Evolutionary conservation across 2,797 vertebrate genomes (phyloP).

Genomic region (Hirundo rustica): DNA sequence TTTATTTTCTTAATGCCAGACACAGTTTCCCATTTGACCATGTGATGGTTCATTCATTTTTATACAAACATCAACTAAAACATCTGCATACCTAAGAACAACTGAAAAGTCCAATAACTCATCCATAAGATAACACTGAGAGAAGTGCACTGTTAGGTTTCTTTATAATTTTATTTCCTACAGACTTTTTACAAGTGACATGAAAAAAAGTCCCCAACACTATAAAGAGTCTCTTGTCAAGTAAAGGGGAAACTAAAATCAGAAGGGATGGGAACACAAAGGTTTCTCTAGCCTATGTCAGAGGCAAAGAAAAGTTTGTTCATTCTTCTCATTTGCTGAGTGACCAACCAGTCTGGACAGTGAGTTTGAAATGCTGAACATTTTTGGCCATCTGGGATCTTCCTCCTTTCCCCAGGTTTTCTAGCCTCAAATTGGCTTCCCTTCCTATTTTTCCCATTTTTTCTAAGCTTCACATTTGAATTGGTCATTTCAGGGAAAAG

Average conservation of each 20-base stretch:
- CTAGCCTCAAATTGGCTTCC: neutral
- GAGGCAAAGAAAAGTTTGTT: neutral
- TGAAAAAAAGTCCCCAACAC: neutral
- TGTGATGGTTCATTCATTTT: neutral
- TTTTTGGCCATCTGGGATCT: neutral
- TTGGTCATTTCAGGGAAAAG: neutral
- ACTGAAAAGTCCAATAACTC: neutral
- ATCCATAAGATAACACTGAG: neutral
- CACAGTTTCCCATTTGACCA: neutral
- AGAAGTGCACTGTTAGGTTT: neutral
- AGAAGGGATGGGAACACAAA: neutral
- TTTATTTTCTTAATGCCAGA: neutral
- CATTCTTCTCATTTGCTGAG: neutral
- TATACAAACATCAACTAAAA: neutral
- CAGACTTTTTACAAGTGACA: neutral
- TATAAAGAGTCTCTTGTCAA: neutral
- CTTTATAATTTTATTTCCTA: neutral
- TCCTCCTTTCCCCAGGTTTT: neutral
- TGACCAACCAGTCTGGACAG: neutral
- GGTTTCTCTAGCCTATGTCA: neutral
- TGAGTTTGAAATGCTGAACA: neutral
- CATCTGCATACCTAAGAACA: neutral
- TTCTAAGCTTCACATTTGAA: neutral
- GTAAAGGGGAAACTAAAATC: neutral
- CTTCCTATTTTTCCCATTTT: neutral